Conservation (phyloP, 2,888 invertebrate genomes). For the Odontocolon sp. region DNA sequence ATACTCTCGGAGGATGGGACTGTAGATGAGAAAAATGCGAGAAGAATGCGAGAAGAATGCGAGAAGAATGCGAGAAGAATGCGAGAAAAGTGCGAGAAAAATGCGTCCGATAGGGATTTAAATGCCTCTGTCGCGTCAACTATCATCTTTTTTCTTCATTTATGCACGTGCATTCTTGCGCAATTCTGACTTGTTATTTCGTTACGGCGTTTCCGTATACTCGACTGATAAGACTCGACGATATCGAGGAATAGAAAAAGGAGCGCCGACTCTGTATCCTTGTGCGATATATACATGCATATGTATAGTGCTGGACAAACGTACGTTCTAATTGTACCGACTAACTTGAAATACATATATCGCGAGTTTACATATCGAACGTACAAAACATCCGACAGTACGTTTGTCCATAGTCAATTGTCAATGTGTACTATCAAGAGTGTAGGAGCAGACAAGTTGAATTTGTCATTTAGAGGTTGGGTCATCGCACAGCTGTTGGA, state of each 20-base stretch:
- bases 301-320: constrained; percentile 10
- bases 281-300: background rate
- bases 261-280: constrained; percentile 32
- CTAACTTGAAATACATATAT: constrained; percentile 43
- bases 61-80: no score
- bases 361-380: no score
- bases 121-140: background rate
- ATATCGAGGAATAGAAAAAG: constrained; percentile 49
- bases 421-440: no score
- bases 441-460: no score
- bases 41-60: no score
- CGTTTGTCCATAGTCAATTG: background rate
- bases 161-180: constrained; percentile 9
- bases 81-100: no score
- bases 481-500: constrained; percentile 3
- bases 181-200: constrained; percentile 72
- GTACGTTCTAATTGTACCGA: constrained; percentile 51
- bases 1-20: constrained; percentile 1
- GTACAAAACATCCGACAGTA: background rate
- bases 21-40: no score
- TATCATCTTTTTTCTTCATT: background rate
- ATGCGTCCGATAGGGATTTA: background rate
- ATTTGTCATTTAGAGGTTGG: background rate
- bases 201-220: constrained; percentile 74
- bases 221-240: constrained; percentile 53